phyloP scores from a whole-genome alignment of 2,888 invertebrate genomes.

The Pharmacophagus antenor region DNA sequence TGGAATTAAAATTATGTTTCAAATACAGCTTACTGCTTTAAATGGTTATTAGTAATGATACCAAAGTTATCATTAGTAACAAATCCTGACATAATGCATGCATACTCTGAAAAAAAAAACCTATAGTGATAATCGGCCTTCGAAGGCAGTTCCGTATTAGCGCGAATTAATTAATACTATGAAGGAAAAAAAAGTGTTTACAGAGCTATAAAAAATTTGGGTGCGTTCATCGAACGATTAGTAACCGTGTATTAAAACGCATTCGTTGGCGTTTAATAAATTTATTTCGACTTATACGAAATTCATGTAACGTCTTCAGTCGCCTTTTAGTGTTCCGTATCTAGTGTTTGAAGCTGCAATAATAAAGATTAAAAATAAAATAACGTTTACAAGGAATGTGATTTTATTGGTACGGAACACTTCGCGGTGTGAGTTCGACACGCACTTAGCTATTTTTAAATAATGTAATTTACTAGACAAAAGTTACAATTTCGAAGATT shows the following conservation, averaged over 20 bases:
- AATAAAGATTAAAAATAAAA: too few relatives aligned
- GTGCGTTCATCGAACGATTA: background rate
- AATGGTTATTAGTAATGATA: background rate
- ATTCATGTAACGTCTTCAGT: background rate
- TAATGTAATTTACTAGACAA: too few relatives aligned
- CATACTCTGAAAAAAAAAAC: background rate
- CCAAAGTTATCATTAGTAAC: constrained; percentile 1
- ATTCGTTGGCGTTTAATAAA: background rate
- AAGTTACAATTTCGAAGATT: too few relatives aligned
- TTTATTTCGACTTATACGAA: background rate
- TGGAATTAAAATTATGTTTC: background rate
- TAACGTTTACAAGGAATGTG: too few relatives aligned
- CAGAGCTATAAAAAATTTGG: background rate
- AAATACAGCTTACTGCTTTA: background rate
- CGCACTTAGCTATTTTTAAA: too few relatives aligned
- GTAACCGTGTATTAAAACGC: background rate
- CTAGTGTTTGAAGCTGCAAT: too few relatives aligned
- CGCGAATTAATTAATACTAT: background rate
- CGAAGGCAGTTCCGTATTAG: constrained; percentile 2
- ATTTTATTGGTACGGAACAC: too few relatives aligned
- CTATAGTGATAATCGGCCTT: constrained; percentile 6
- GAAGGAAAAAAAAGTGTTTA: background rate
- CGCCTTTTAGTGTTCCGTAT: too few relatives aligned
- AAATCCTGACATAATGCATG: background rate
- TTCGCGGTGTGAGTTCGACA: too few relatives aligned